Evolutionary conservation across 2,113 vertebrate species (phyloP).

Genomic region (Phylloscopus trochilus): DNA sequence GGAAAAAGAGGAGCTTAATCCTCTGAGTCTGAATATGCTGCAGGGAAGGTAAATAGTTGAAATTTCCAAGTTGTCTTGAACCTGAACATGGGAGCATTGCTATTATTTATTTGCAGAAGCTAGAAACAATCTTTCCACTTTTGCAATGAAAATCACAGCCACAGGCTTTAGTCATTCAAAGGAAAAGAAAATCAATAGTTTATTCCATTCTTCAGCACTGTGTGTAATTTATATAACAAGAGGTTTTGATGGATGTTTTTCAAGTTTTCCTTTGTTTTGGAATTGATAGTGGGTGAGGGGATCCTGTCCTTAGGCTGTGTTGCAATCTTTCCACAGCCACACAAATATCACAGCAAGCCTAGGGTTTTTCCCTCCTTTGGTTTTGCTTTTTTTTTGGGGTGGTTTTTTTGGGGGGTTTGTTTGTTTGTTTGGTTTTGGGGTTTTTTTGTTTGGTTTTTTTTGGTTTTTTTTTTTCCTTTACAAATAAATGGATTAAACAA

Average conservation of each 20-base stretch:
- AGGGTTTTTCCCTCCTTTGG: accelerated
- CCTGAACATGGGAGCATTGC: background rate
- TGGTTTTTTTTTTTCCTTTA: background rate
- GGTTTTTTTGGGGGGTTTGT: no score
- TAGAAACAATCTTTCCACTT: background rate
- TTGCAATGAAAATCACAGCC: background rate
- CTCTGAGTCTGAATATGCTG: background rate
- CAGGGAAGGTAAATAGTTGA: background rate
- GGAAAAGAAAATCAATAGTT: background rate
- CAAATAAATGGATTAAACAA: background rate
- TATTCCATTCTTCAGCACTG: background rate
- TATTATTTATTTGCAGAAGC: background rate
- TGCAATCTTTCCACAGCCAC: background rate
- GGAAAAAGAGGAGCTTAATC: background rate
- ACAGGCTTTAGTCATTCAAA: background rate
- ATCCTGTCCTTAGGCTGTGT: background rate
- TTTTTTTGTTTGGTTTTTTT: no score
- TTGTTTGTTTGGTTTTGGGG: no score
- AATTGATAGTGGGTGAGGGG: background rate
- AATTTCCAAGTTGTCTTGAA: background rate
- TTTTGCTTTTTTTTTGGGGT: background rate
- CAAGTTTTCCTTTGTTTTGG: background rate
- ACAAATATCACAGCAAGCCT: background rate
- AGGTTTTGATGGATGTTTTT: background rate
- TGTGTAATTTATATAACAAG: background rate